Conservation (phyloP, 1,140 invertebrate species). For the Polypedilum pembai region DNA sequence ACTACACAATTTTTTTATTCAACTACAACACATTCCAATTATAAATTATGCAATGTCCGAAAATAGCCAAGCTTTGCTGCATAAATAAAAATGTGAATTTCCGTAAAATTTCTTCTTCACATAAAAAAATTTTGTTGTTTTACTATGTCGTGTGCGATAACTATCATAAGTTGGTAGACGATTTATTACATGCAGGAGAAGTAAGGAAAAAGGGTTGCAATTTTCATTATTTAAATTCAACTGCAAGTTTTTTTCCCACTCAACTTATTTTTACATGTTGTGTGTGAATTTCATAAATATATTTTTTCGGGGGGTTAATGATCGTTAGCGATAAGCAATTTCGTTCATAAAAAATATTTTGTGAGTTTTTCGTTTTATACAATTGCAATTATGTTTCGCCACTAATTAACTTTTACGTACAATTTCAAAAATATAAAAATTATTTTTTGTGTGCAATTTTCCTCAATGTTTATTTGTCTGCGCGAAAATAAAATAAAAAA, state of each 20-base stretch:
- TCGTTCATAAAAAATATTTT: background rate
- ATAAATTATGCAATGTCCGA: slow-evolving; percentile 5
- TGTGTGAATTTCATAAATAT: background rate
- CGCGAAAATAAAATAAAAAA: too few species aligned
- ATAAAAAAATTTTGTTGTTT: too few species aligned
- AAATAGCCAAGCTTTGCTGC: slow-evolving; percentile 2
- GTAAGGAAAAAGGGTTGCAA: background rate
- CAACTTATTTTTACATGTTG: background rate
- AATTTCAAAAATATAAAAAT: background rate
- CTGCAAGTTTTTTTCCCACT: background rate
- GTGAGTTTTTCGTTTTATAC: background rate
- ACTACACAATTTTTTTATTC: too few species aligned
- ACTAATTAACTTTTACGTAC: slow-evolving; percentile 8
- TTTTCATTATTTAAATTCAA: background rate
- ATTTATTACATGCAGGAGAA: background rate
- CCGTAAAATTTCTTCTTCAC: background rate
- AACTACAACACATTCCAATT: background rate
- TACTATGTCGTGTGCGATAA: slow-evolving; percentile 25
- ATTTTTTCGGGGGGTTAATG: background rate
- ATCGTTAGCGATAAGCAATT: slow-evolving; percentile 17
- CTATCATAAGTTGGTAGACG: slow-evolving; percentile 18
- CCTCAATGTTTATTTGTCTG: background rate
- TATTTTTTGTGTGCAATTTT: background rate
- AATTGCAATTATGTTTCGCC: background rate
- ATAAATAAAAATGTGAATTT: background rate